Evolutionary conservation across 1,140 invertebrate genomes (phyloP).

Genomic region (Zaprionus ornatus): DNA sequence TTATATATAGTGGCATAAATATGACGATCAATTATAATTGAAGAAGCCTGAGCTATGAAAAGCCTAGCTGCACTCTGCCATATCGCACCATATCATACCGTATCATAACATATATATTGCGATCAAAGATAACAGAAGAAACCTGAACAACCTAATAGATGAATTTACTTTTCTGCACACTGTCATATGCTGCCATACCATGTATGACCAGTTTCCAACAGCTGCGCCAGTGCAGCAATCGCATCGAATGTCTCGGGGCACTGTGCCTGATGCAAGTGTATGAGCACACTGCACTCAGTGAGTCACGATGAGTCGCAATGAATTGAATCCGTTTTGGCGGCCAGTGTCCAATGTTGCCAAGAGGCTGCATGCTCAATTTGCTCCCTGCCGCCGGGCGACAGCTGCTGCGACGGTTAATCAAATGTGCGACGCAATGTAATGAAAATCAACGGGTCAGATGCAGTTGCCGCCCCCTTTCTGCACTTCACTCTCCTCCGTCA

Average conservation of each 20-base stretch:
- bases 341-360: constrained; percentile 37
- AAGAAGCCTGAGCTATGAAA: too few relatives aligned
- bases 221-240: neutral
- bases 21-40: too few relatives aligned
- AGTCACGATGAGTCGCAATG: constrained; percentile 2
- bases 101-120: neutral
- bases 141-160: neutral
- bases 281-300: neutral
- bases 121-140: neutral
- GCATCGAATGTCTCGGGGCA: too few relatives aligned
- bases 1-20: too few relatives aligned
- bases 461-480: neutral
- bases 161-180: neutral
- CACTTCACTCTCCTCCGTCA: too few relatives aligned
- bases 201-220: neutral
- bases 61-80: too few relatives aligned
- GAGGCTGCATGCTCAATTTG: constrained; percentile 51
- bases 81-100: neutral
- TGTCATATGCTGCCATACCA: neutral
- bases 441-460: constrained; percentile 57
- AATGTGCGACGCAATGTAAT: constrained; percentile 72
- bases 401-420: constrained; percentile 73
- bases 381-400: constrained; percentile 46
- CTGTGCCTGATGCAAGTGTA: neutral
- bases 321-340: constrained; percentile 13